These are phyloP conservation scores for Acrocephalus scirpaceus DNA, from an alignment of 2,797 vertebrate genomes.

Conservation along the genomic window DNA sequence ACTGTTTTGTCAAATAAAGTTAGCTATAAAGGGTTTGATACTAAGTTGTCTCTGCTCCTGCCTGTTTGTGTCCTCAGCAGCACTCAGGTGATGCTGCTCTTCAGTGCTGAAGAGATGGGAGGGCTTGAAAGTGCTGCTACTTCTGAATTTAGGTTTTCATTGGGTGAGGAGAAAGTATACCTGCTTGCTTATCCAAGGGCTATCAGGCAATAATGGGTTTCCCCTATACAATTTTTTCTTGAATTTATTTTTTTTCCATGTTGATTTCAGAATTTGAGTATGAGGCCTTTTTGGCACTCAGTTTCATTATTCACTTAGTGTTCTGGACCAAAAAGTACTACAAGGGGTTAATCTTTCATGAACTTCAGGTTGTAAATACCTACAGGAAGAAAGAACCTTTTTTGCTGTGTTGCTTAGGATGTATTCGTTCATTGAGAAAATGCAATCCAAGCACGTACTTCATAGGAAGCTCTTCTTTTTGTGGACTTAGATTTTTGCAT, in stretches of 20 bases:
- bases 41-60: neutral
- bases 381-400: neutral
- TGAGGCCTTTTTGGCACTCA: neutral
- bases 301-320: neutral
- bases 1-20: neutral
- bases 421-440: neutral
- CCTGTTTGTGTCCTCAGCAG: neutral
- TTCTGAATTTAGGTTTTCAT: neutral
- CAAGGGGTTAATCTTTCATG: neutral
- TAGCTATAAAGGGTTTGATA: neutral
- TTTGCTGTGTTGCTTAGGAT: neutral
- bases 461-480: neutral
- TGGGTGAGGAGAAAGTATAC: neutral
- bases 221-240: neutral
- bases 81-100: neutral
- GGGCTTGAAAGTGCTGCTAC: neutral
- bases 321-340: neutral
- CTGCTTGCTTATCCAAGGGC: neutral
- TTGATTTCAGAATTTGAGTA: neutral
- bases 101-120: neutral
- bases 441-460: neutral
- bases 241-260: neutral
- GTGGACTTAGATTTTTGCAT: neutral
- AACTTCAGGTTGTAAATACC: neutral
- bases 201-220: neutral